Evolutionary conservation across 2,113 vertebrate species (phyloP).

Genomic region (Girardinichthys multiradiatus): DNA sequence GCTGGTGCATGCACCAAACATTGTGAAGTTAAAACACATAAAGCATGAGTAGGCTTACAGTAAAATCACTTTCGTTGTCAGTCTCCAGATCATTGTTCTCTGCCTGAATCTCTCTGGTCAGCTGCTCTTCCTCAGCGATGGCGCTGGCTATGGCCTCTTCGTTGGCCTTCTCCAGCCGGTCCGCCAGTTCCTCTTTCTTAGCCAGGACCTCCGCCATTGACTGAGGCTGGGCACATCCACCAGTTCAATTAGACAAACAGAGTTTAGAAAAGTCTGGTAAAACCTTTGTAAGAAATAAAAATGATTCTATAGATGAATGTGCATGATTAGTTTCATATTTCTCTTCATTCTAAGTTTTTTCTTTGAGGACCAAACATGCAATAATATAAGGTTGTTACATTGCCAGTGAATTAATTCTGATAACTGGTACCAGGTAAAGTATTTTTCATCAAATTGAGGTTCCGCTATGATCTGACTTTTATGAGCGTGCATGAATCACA

Average conservation of each 20-base stretch:
- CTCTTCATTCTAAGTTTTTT: neutral
- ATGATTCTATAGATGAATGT: neutral
- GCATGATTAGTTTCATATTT: neutral
- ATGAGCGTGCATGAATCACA: conserved; percentile 19
- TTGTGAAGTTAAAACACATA: neutral
- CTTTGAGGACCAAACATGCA: neutral
- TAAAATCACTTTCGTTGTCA: conserved; percentile 93
- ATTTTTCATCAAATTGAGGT: neutral
- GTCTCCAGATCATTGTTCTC: conserved; percentile 94
- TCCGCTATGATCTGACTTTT: conserved; percentile 21
- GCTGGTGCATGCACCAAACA: neutral
- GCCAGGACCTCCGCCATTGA: conserved; percentile 98
- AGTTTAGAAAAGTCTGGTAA: conserved; percentile 1
- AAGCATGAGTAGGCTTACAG: conserved; percentile 80
- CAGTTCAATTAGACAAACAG: conserved; percentile 35
- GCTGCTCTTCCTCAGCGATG: conserved; percentile 97
- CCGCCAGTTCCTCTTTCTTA: conserved; percentile 97
- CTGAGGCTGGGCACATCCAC: conserved; percentile 78
- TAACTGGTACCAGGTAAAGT: neutral
- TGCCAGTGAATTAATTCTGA: neutral
- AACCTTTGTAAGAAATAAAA: neutral
- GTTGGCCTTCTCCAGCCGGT: conserved; percentile 95
- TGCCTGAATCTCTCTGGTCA: conserved; percentile 95
- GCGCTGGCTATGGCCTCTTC: conserved; percentile 99
- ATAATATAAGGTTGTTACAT: neutral